These are phyloP conservation scores for Hydropotes inermis DNA, from an alignment of 2,113 vertebrate species.

Conservation along the genomic window DNA sequence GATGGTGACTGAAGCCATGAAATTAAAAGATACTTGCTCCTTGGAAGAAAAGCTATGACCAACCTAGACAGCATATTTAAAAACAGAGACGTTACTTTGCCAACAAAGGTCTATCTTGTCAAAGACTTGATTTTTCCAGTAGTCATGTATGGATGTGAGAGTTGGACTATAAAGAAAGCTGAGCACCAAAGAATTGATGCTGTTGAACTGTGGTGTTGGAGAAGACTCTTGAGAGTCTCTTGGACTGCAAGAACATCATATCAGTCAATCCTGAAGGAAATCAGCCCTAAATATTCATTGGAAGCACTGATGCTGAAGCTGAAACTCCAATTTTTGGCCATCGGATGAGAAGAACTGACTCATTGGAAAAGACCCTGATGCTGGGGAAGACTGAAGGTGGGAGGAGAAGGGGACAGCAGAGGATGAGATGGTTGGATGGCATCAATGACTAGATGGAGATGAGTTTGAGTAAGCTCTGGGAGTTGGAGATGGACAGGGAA, in stretches of 20 bases:
- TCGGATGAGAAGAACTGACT: not conserved
- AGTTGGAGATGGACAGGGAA: not conserved
- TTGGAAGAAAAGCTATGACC: not conserved
- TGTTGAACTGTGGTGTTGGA: not conserved
- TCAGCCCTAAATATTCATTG: not conserved
- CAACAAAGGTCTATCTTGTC: not conserved
- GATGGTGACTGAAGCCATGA: not conserved
- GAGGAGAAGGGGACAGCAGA: not conserved
- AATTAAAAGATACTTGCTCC: not conserved
- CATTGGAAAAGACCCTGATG: not conserved
- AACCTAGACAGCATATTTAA: not conserved
- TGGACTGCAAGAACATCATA: not conserved
- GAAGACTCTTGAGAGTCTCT: not conserved
- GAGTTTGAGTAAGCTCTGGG: not conserved
- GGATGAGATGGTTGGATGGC: not conserved
- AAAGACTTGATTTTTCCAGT: not conserved
- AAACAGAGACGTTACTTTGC: not conserved
- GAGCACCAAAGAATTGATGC: accelerated
- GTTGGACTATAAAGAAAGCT: not conserved
- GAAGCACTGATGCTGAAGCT: not conserved
- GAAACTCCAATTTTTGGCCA: not conserved
- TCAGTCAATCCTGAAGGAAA: not conserved
- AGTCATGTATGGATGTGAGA: not conserved
- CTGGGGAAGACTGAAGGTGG: not conserved
- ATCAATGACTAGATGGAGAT: not conserved